Percentiles rank a stretch among this genome's conserved stretches.
phyloP scores from a whole-genome alignment of 2,113 vertebrate species.

The Zosterops hypoxanthus region DNA sequence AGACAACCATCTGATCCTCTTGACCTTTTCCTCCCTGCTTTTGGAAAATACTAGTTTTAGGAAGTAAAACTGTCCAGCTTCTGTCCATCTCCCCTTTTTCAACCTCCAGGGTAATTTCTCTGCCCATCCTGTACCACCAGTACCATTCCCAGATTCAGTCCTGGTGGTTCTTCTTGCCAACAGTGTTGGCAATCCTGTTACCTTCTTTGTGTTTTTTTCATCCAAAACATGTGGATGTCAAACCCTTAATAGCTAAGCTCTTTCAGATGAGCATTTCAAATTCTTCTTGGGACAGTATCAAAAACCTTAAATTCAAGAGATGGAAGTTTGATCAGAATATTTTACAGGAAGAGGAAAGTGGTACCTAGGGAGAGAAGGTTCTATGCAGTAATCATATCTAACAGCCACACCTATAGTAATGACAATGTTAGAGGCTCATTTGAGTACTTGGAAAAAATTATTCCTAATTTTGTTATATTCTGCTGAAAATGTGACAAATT shows the following conservation, averaged over 20 bases:
- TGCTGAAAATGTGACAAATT: background rate
- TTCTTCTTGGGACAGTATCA: background rate
- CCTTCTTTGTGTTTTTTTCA: background rate
- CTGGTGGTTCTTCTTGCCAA: background rate
- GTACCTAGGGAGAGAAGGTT: background rate
- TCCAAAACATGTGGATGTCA: background rate
- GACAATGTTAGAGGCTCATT: background rate
- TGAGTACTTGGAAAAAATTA: background rate
- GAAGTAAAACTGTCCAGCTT: background rate
- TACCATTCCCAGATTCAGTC: background rate
- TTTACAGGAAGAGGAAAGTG: background rate
- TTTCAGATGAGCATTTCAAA: background rate
- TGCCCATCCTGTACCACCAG: background rate
- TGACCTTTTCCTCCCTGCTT: rapidly evolving
- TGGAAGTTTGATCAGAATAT: background rate
- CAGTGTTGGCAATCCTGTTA: rapidly evolving
- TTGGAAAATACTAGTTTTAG: background rate
- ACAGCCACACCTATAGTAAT: background rate
- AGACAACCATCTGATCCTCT: background rate
- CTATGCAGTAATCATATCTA: rapidly evolving
- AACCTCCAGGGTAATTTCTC: background rate
- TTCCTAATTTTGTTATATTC: background rate
- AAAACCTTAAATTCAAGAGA: background rate
- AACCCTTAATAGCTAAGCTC: background rate
- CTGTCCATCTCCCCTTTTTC: background rate